Evolutionary conservation across 2,888 invertebrate species (phyloP).

Genomic region (Eilema depressum): DNA sequence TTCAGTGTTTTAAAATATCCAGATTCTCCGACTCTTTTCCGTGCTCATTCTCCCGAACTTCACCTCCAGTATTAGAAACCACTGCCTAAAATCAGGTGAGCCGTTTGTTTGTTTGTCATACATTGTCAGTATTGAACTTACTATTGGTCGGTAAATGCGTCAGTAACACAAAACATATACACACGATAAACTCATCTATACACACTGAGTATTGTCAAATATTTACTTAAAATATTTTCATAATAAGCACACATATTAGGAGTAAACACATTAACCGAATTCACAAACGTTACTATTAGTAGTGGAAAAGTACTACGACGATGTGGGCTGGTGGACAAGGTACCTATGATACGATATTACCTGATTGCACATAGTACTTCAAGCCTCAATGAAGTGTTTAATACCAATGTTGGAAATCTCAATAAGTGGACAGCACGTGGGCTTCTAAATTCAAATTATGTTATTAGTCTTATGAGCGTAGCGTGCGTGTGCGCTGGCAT

Average conservation of each 20-base stretch:
- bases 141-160: background rate
- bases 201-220: background rate
- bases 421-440: conserved; percentile 28
- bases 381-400: conserved; percentile 9
- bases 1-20: too few species aligned
- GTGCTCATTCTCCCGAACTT: background rate
- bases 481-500: conserved; percentile 30
- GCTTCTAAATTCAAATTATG: conserved; percentile 44
- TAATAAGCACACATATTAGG: background rate
- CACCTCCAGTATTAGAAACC: background rate
- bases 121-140: background rate
- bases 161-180: background rate
- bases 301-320: background rate
- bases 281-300: background rate
- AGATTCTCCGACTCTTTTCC: too few species aligned
- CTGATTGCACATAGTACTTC: conserved; percentile 24
- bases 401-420: conserved; percentile 33
- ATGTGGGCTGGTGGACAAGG: conserved; percentile 10
- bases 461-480: conserved; percentile 35
- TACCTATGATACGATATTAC: conserved; percentile 9
- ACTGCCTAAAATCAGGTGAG: background rate
- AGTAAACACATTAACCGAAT: conserved; percentile 8
- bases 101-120: background rate
- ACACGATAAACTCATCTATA: background rate
- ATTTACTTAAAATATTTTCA: conserved; percentile 1